These are phyloP conservation scores for Sesia apiformis DNA, from an alignment of 2,888 invertebrate genomes.

Conservation along the genomic window DNA sequence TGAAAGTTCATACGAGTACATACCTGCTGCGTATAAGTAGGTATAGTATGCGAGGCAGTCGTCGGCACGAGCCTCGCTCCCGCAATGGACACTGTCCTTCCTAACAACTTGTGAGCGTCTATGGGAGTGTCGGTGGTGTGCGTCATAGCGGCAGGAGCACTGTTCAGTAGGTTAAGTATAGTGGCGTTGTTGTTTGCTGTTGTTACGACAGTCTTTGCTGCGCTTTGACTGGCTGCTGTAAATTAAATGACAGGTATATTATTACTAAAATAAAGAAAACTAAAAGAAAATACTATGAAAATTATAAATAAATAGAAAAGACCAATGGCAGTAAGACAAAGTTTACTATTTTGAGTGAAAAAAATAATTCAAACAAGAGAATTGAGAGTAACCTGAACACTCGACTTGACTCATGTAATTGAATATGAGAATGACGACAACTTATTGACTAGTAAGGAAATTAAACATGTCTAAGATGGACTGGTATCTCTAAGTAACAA, in stretches of 20 bases:
- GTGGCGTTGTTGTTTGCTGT: constrained; percentile 79
- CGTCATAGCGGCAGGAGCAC: constrained; percentile 83
- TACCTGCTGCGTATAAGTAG: constrained; percentile 60
- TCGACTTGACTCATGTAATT: no score
- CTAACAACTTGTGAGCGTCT: constrained; percentile 57
- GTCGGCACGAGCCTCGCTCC: constrained; percentile 58
- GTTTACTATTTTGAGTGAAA: no score
- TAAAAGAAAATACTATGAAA: no score
- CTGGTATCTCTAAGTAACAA: no score
- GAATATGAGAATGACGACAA: no score
- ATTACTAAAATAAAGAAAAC: not conserved
- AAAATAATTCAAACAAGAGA: no score
- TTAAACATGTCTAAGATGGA: no score
- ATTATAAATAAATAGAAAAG: no score
- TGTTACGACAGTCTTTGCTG: constrained; percentile 60
- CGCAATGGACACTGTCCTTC: constrained; percentile 73
- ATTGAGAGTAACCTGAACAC: no score
- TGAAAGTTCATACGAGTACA: not conserved
- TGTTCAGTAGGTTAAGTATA: constrained; percentile 84
- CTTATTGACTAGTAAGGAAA: no score
- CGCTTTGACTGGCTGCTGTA: constrained; percentile 57
- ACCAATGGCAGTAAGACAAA: no score
- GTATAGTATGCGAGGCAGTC: constrained; percentile 45
- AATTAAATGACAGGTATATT: not conserved
- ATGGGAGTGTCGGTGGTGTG: constrained; percentile 52